Conservation (phyloP, 2,888 invertebrate species). For the Catocala fraxini region DNA sequence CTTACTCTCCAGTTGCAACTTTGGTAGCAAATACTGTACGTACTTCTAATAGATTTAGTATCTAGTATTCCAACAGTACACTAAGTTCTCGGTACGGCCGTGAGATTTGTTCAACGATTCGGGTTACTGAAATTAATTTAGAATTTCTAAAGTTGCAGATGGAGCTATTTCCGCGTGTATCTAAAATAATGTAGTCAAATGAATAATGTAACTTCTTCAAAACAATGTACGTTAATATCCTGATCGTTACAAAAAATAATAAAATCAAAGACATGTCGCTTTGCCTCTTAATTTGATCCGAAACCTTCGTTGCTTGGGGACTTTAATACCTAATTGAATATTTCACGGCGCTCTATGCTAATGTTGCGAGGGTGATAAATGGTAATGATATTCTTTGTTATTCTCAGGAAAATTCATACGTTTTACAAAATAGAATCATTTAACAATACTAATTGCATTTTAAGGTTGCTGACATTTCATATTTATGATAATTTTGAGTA, state of each 20-base stretch:
- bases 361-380: constrained; percentile 59
- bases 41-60: constrained; percentile 30
- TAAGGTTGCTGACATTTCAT: constrained; percentile 2
- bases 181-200: constrained; percentile 66
- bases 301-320: constrained; percentile 52
- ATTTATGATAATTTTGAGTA: no score
- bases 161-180: constrained; percentile 61
- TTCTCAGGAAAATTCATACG: constrained; percentile 50
- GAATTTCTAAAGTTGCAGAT: constrained; percentile 60
- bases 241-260: constrained; percentile 79
- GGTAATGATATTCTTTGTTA: constrained; percentile 60
- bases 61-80: constrained; percentile 25
- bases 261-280: constrained; percentile 70
- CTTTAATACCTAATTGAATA: constrained; percentile 65
- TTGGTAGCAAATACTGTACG: constrained; percentile 37
- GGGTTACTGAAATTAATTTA: constrained; percentile 20
- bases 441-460: constrained; percentile 38
- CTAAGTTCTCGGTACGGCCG: constrained; percentile 25
- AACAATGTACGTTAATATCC: constrained; percentile 75
- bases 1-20: constrained; percentile 67
- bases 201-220: constrained; percentile 68
- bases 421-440: constrained; percentile 43
- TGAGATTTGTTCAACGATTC: constrained; percentile 23
- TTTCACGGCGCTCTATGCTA: constrained; percentile 60
- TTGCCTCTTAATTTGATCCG: constrained; percentile 59